Base-by-base conservation (phyloP, 2,113 vertebrate species). In the Pogonocichla stellata region DNA sequence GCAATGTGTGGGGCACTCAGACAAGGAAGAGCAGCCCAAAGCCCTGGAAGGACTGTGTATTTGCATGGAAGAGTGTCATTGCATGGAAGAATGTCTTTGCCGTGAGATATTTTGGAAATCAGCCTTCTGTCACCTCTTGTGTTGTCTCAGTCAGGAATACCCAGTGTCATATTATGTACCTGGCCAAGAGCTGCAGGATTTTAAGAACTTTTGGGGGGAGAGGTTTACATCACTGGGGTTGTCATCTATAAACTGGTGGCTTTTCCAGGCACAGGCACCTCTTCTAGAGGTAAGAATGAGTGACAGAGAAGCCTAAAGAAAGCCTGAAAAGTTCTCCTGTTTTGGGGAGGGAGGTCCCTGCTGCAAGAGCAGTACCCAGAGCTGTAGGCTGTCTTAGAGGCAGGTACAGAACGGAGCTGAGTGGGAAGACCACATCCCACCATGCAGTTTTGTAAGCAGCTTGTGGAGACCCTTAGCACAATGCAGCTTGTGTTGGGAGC, bases 101-200 rank as follows among this genome's bases (percentile, higher is more conserved):
- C 31, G 1, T 28, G 22, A 54, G 26, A 10, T 45, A 24, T 31
- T 93, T 90, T 34, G 20, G 48, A 82, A 84, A 58, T 53, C 25
- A 23, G 33, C 2, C 0, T 57, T 72, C 66, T 62, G 26, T 74
- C 45, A 61, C 12, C 28, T 73, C 31, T 78, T 87, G 14, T 38
- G 9, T 1, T 38, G 29, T 47, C 33, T 78, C 2, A 2, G 13
- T 60, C 26, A 65, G 45, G 42, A 86, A 28, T 48, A 57, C 5
- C 10, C 23, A 34, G 20, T 58, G 26, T 5, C 40, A 64, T 33
- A 38, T 36, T 0, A 3, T 12, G 23, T 34, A 7, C 4, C 0
- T 48, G 40, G 36, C 31, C 31, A 24, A 65, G 58, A 74, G 9
- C 42, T 81, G 50, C 42, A 79, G 66, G 57, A 58, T 38, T 23